Percentiles rank a stretch among this genome's conserved stretches.
Conservation (phyloP, 2,888 invertebrate species). For the Philonicus albiceps region DNA sequence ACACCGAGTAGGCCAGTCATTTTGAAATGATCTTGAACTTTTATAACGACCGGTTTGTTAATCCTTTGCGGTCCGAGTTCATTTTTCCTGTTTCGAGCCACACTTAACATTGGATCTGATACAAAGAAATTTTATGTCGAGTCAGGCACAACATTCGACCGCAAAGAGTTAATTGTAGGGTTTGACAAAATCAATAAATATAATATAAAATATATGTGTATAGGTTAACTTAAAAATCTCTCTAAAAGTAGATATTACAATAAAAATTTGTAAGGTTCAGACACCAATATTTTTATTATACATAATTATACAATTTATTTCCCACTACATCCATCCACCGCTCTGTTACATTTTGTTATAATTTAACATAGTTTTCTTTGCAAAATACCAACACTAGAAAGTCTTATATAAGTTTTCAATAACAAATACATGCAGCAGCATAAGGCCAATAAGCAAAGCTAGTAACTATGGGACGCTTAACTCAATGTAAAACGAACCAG, state of each 20-base stretch:
- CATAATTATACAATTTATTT: neutral
- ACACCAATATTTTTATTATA: neutral
- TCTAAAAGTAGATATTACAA: no score
- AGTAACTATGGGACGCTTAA: conserved; percentile 25
- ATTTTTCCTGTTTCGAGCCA: no score
- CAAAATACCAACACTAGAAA: conserved; percentile 25
- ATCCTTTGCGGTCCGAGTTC: no score
- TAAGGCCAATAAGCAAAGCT: conserved; percentile 27
- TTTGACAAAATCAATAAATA: no score
- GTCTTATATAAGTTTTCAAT: neutral
- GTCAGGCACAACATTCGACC: no score
- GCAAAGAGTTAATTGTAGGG: no score
- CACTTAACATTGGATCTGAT: no score
- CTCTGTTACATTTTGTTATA: neutral
- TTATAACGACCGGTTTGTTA: neutral
- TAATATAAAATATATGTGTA: no score
- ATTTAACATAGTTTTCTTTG: neutral
- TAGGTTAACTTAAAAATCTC: no score
- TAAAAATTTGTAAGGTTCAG: neutral
- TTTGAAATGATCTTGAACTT: neutral
- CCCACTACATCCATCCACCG: neutral
- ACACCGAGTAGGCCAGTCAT: neutral
- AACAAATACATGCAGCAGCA: conserved; percentile 22
- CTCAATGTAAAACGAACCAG: conserved; percentile 56
- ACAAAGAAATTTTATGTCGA: no score